A percentile compares a stretch with the other conserved stretches of the same genome.
Evolutionary conservation across 2,113 vertebrate genomes (phyloP).

Genomic region (Tragelaphus buxtoni): DNA sequence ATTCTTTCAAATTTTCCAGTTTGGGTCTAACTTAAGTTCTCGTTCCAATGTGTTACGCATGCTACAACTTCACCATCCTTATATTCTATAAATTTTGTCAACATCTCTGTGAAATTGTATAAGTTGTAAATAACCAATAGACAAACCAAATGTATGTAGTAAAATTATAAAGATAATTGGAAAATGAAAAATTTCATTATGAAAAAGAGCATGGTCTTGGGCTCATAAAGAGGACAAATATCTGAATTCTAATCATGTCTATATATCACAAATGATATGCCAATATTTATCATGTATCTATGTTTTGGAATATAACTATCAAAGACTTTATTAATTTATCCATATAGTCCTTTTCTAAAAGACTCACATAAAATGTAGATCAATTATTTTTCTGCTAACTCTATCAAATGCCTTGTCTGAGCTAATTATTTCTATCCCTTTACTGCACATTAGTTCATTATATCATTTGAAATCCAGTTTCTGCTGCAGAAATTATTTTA

Average conservation of each 20-base stretch:
- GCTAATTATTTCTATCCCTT: slow-evolving; percentile 82
- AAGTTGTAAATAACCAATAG: not conserved
- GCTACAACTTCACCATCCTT: not conserved
- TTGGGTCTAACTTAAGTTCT: not conserved
- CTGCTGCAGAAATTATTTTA: slow-evolving; percentile 84
- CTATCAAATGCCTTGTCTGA: slow-evolving; percentile 74
- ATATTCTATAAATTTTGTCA: not conserved
- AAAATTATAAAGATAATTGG: not conserved
- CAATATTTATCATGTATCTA: slow-evolving; percentile 56
- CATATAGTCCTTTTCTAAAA: slow-evolving; percentile 63
- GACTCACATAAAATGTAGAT: slow-evolving; percentile 73
- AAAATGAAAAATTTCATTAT: not conserved
- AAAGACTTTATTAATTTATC: slow-evolving; percentile 70
- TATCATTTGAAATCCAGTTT: slow-evolving; percentile 80
- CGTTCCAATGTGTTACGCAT: not conserved
- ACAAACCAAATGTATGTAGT: not conserved
- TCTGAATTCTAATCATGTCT: slow-evolving; percentile 43
- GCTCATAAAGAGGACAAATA: not conserved
- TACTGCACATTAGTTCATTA: slow-evolving; percentile 82
- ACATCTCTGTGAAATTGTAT: not conserved
- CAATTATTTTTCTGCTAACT: slow-evolving; percentile 72
- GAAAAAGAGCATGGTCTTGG: not conserved
- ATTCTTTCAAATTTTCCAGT: not conserved
- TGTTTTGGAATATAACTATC: slow-evolving; percentile 55
- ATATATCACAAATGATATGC: not conserved